Evolutionary conservation across 2,113 vertebrate genomes (phyloP).

Genomic region (Ptilonorhynchus violaceus): DNA sequence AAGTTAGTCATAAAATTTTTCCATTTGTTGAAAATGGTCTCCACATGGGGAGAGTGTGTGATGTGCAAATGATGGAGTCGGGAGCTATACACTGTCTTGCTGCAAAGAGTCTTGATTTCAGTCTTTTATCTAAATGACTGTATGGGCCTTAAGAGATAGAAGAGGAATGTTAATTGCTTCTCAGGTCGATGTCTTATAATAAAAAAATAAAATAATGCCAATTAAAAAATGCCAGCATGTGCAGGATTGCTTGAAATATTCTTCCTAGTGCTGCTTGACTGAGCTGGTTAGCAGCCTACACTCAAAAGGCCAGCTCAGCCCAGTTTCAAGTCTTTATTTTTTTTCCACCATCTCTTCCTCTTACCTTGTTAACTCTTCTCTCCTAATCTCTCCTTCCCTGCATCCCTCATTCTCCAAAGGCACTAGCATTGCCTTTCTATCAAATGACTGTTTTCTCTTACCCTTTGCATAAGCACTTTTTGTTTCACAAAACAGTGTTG

Average conservation of each 20-base stretch:
- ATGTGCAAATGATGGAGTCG: not conserved
- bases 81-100: not conserved
- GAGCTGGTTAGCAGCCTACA: not conserved
- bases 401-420: not conserved
- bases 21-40: not conserved
- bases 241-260: not conserved
- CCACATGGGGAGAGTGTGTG: accelerated
- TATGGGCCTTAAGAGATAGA: not conserved
- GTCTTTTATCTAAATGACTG: not conserved
- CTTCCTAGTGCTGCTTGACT: not conserved
- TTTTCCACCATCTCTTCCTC: not conserved
- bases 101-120: not conserved
- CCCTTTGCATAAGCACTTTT: not conserved
- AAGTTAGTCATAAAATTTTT: not conserved
- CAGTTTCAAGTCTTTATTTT: not conserved
- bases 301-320: not conserved
- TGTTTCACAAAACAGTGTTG: not conserved
- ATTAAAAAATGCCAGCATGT: not conserved
- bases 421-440: not conserved
- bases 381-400: not conserved
- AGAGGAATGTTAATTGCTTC: not conserved
- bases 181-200: not conserved
- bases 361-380: not conserved
- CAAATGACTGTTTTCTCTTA: not conserved
- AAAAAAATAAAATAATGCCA: too few relatives aligned